A percentile compares a stretch with the other conserved stretches of the same genome.
Conservation (phyloP, 2,113 vertebrate species). For the Cheirogaleus medius region DNA sequence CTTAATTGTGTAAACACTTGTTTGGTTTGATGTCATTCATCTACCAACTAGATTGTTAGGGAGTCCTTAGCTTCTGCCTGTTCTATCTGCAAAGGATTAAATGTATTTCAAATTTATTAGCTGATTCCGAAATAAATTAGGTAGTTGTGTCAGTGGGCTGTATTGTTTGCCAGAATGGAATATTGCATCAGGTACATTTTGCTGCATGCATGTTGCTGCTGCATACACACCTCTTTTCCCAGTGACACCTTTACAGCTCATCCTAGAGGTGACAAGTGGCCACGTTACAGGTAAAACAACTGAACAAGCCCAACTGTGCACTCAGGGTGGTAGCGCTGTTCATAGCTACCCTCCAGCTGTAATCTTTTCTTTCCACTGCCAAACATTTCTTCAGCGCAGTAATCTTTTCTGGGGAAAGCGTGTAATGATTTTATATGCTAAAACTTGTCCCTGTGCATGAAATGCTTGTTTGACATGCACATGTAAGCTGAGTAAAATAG, state of each 20-base stretch:
- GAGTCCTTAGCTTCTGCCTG: slow-evolving; percentile 43
- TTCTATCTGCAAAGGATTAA: slow-evolving; percentile 53
- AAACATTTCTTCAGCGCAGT: neutral
- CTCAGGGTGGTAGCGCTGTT: neutral
- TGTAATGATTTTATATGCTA: neutral
- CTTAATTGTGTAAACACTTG: neutral
- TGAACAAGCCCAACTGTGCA: neutral
- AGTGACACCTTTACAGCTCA: neutral
- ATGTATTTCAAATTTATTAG: slow-evolving; percentile 49
- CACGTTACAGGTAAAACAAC: neutral
- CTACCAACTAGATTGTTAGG: slow-evolving; percentile 17
- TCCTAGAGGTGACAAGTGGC: neutral
- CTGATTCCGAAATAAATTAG: slow-evolving; percentile 46
- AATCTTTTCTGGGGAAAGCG: neutral
- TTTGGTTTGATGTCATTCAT: slow-evolving; percentile 19
- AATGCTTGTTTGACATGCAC: neutral
- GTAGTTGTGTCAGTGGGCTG: neutral
- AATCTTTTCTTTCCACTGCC: slow-evolving; percentile 41
- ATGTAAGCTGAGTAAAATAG: neutral
- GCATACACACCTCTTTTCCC: neutral
- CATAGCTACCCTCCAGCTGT: neutral
- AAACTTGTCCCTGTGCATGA: neutral
- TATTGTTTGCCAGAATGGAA: neutral
- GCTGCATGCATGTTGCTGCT: neutral
- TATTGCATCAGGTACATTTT: neutral